Base-by-base conservation (phyloP, 1,140 invertebrate species). In the Drosophila leontia region DNA sequence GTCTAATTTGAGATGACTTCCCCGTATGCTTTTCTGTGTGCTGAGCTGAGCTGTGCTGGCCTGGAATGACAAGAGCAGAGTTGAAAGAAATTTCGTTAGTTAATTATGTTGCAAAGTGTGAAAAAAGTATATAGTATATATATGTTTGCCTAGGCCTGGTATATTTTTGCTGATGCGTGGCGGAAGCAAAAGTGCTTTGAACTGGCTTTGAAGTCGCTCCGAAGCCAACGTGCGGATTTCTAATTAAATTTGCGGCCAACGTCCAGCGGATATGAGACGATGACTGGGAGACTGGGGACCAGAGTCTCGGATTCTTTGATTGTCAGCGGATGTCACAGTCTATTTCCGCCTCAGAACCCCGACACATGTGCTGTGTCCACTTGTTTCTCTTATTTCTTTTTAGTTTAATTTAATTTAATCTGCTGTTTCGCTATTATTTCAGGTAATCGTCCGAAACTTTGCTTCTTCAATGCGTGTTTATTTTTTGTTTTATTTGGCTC, bases 251-350 rank as follows among this genome's bases (percentile, higher is more conserved):
- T 67, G 82, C 72, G 80, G 83, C 67, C 83, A 88, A 80, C 68
- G 83, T 77, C 67, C 84, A 87, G 63, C 84, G 84, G 85, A 88
- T 88, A 80, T 65, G 74, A 58, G 29, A 61, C 61, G 59, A n/a
- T 9, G 67, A 70, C 61, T 34, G 65, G 64, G 12, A 37, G 48
- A 44, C 64, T 42, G 42, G 42, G 32, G 29, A 48, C 13, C 1
- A 39, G 37, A 45, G 51, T 11, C 53, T 37, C n/a, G 29, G 39
- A 58, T 67, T 56, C 72, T 67, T 65, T 76, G 51, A 76, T 41
- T 67, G 78, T 85, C 83, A 64, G 83, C 82, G 82, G 83, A 86
- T 86, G 82, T 86, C 82, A 86, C 83, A 86, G 79, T 86, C 82
- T 82, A 86, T 86, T 86, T 86, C 82, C 82, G 75, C 77, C 32